Evolutionary conservation across 2,113 vertebrate genomes (phyloP).

Genomic region (Ochotona princeps): DNA sequence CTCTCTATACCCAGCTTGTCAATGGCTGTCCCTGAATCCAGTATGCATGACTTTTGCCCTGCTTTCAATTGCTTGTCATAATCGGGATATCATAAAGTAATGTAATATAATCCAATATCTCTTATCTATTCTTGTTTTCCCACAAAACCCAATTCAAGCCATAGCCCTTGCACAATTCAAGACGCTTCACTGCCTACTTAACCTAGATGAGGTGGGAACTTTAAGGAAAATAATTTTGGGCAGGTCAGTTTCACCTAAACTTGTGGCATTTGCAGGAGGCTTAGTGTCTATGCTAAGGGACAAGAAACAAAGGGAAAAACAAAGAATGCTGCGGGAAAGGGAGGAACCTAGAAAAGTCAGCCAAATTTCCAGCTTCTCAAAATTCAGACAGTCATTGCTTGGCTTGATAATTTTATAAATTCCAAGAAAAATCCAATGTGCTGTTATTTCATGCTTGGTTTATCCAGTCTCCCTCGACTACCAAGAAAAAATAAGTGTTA

Average conservation of each 20-base stretch:
- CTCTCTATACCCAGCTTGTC: background rate
- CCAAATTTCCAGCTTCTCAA: constrained; percentile 74
- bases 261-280: background rate
- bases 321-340: constrained; percentile 69
- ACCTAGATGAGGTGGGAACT: background rate
- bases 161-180: constrained; percentile 30
- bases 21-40: too few species aligned
- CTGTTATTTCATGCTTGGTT: constrained; percentile 60
- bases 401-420: constrained; percentile 74
- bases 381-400: constrained; percentile 66
- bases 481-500: constrained; percentile 18
- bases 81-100: background rate
- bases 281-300: constrained; percentile 56
- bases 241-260: constrained; percentile 8
- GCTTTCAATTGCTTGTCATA: background rate
- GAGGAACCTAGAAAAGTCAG: constrained; percentile 68
- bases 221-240: background rate
- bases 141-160: constrained; percentile 24
- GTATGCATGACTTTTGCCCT: background rate
- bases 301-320: background rate
- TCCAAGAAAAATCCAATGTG: constrained; percentile 68
- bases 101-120: background rate
- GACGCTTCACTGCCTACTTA: constrained; percentile 32
- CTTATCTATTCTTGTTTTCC: constrained; percentile 19
- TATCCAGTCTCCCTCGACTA: constrained; percentile 45